Evolutionary conservation across 1,140 invertebrate species (phyloP).

Genomic region (Mycetomoellerius zeteki): DNA sequence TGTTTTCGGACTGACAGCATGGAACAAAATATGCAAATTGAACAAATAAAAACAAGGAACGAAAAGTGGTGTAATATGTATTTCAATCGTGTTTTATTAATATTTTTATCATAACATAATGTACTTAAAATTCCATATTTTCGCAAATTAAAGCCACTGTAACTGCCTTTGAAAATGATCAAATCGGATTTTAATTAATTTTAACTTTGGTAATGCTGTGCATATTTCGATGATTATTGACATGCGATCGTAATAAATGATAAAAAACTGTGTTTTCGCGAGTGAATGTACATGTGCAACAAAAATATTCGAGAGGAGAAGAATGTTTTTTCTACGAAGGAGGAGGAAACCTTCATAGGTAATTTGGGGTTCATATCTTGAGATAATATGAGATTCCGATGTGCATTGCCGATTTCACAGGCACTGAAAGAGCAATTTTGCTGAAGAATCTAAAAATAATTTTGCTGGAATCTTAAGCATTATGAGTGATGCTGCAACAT

Average conservation of each 20-base stretch:
- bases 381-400: too few relatives aligned
- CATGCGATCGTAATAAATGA: background rate
- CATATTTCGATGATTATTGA: slow-evolving; percentile 9
- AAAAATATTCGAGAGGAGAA: background rate
- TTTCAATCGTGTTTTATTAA: slow-evolving; percentile 7
- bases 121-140: background rate
- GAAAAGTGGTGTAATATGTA: background rate
- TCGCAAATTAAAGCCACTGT: background rate
- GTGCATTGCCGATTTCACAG: too few relatives aligned
- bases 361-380: too few relatives aligned
- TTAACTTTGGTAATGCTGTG: background rate
- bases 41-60: background rate
- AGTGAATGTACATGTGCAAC: background rate
- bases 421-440: too few relatives aligned
- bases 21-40: background rate
- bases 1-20: background rate
- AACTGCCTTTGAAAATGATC: background rate
- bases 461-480: too few relatives aligned
- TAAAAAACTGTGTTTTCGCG: background rate
- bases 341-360: background rate
- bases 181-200: slow-evolving; percentile 15
- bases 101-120: background rate
- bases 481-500: too few relatives aligned
- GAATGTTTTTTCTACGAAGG: background rate
- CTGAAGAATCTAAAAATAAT: too few relatives aligned